Evolutionary conservation across 1,140 invertebrate genomes (phyloP).

Genomic region (Littorina saxatilis): DNA sequence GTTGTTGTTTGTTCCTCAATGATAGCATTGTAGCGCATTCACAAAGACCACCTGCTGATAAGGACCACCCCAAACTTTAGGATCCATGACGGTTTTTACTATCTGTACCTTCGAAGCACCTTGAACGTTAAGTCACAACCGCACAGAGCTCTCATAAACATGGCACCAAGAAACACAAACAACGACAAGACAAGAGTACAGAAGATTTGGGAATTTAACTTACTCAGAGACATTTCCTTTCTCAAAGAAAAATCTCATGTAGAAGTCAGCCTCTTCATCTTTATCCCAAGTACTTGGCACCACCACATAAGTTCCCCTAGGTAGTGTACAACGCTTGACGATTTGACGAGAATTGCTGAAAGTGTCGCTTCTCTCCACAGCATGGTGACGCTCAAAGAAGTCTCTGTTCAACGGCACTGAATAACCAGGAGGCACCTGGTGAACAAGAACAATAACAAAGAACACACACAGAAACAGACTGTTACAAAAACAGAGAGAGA

Average conservation of each 20-base stretch:
- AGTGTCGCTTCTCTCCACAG: constrained; percentile 90
- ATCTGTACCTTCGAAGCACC: too few species aligned
- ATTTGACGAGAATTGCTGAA: constrained; percentile 93
- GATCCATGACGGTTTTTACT: too few species aligned
- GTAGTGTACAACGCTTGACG: constrained; percentile 84
- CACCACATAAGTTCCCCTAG: constrained; percentile 87
- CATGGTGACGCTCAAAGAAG: constrained; percentile 96
- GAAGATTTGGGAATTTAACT: constrained; percentile 40
- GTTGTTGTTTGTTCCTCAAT: too few species aligned
- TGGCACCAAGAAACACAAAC: too few species aligned
- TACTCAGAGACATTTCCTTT: constrained; percentile 77
- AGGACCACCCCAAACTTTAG: too few species aligned
- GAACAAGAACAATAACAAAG: neutral
- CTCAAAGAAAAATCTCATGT: constrained; percentile 96
- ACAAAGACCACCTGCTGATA: too few species aligned
- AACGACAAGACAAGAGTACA: too few species aligned
- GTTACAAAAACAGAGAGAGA: too few species aligned
- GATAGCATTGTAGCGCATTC: too few species aligned
- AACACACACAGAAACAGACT: too few species aligned
- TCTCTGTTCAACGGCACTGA: constrained; percentile 89
- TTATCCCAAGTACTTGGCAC: constrained; percentile 93
- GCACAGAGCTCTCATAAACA: too few species aligned
- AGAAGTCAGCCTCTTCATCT: constrained; percentile 95
- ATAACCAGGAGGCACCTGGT: constrained; percentile 35
- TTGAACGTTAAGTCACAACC: too few species aligned